Base-by-base conservation (phyloP, 2,113 vertebrate species). In the Pleuronectes platessa region DNA sequence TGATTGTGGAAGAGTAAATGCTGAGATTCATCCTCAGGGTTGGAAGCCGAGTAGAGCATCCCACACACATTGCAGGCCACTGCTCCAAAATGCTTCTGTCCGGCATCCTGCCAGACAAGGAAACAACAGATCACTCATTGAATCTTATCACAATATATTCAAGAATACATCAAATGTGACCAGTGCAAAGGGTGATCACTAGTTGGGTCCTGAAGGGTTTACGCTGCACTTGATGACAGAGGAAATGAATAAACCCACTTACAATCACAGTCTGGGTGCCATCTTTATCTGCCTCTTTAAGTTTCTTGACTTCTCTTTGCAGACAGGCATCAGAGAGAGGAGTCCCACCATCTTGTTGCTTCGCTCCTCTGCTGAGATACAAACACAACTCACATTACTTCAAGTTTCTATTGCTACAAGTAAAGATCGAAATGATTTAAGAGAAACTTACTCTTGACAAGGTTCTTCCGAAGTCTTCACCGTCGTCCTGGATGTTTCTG, bases 1-100 rank as follows among this genome's bases (percentile, higher is more conserved):
- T 98, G 97, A 92, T 98, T 99, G 93, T 99, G 98, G 88, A 99
- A 99, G 47, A 98, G 95, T 23, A 99, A 92, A 87, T 99, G 98
- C 45, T 99, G 98, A 26, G 98, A 96, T 92, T 99, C 97, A 80
- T 99, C 98, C 78, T 99, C 98, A 2, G 97, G 96, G 89, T 97
- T 98, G 88, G 97, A 95, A 35, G 96, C 96, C 14, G 98, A 97
- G 74, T 98, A 99, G 66, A 99, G 95, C 98, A 99, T 99, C 88
- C 98, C 98, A 94, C 98, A 99, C 81, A 98, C 93, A 73, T 90
- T 96, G 92, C 98, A 99, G 75, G 96, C 96, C 91, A 97, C 94
- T 1, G 97, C 96, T 86, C 97, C 98, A 90, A 98, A 98, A 79
- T 97, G 94, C 92, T 97, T 99, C 88, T 98, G 97, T 64, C 95